phyloP scores from a whole-genome alignment of 2,888 invertebrate species.

The Catonia carolina region DNA sequence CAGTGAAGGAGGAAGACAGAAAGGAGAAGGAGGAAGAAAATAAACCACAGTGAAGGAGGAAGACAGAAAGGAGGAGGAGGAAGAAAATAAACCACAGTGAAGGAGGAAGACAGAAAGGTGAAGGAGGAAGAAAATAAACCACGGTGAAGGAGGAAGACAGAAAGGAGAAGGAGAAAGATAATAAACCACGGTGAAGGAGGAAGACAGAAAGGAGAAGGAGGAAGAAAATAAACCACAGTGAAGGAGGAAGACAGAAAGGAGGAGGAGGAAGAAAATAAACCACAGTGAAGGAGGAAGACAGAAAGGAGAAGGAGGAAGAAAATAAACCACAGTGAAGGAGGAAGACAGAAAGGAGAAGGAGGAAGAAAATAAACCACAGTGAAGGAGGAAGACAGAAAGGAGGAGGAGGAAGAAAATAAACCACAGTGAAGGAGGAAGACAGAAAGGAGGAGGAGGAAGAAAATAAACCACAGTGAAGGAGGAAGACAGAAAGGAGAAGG shows the following conservation, averaged over 20 bases:
- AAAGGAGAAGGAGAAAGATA: neutral
- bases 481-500: neutral
- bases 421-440: neutral
- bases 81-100: too few relatives aligned
- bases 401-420: too few relatives aligned
- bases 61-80: neutral
- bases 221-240: too few relatives aligned
- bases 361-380: too few relatives aligned
- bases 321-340: neutral
- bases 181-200: too few relatives aligned
- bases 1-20: neutral
- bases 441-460: neutral
- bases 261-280: neutral
- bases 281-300: too few relatives aligned
- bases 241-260: neutral
- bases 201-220: neutral
- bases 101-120: neutral
- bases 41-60: too few relatives aligned
- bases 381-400: neutral
- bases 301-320: too few relatives aligned
- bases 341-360: neutral
- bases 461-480: neutral
- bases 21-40: neutral
- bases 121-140: neutral
- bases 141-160: neutral